Evolutionary conservation across 2,888 invertebrate genomes (phyloP).

Genomic region (Caenorhabditis sp.): DNA sequence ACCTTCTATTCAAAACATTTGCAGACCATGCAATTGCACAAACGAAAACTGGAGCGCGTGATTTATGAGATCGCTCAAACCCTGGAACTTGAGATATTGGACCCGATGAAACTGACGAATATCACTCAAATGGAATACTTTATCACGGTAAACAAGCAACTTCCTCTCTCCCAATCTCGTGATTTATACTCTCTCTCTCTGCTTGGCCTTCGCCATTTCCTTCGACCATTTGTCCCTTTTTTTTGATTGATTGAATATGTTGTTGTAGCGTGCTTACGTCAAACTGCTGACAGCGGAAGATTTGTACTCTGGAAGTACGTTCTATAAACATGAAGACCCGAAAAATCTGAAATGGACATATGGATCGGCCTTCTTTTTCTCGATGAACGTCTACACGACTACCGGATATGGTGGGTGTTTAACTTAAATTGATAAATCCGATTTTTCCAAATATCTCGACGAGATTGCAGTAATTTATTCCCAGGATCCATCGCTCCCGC

Average conservation of each 20-base stretch:
- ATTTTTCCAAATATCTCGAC: too few species aligned
- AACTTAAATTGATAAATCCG: neutral
- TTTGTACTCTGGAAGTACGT: slow-evolving; percentile 70
- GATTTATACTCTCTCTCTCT: slow-evolving; percentile 30
- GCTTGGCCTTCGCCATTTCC: slow-evolving; percentile 10
- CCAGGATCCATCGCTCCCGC: slow-evolving; percentile 72
- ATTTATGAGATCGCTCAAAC: slow-evolving; percentile 62
- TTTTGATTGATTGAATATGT: slow-evolving; percentile 34
- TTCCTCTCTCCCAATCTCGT: slow-evolving; percentile 20
- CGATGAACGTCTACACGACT: slow-evolving; percentile 74
- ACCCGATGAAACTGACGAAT: slow-evolving; percentile 63
- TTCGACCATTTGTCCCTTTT: neutral
- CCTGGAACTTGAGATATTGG: slow-evolving; percentile 62
- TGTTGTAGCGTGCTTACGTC: slow-evolving; percentile 72
- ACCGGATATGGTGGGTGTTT: slow-evolving; percentile 71
- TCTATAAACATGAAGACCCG: slow-evolving; percentile 66
- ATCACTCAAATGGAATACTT: slow-evolving; percentile 64
- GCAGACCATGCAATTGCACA: slow-evolving; percentile 61
- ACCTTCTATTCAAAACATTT: neutral
- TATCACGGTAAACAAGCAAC: slow-evolving; percentile 55
- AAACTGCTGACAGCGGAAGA: slow-evolving; percentile 70
- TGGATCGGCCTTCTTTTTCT: slow-evolving; percentile 71
- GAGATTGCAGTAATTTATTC: too few species aligned
- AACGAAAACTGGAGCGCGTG: slow-evolving; percentile 52
- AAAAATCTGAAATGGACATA: slow-evolving; percentile 73